Conservation (phyloP, 2,113 vertebrate genomes). For the Ochotona princeps region DNA sequence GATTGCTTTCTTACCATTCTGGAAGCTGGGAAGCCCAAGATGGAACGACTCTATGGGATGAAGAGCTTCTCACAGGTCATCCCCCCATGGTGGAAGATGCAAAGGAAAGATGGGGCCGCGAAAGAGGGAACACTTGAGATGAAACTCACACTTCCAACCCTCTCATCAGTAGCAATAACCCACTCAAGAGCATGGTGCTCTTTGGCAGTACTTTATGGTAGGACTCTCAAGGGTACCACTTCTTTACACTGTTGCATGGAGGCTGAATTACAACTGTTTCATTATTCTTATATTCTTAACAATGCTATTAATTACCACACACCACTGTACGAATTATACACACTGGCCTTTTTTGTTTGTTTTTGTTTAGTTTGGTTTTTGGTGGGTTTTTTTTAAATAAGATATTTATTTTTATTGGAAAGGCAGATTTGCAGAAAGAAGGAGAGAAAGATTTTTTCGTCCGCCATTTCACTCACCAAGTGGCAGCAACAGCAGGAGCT, state of each 20-base stretch:
- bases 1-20: not conserved
- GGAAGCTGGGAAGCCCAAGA: not conserved
- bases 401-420: too few species aligned
- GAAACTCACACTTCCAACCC: not conserved
- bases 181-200: not conserved
- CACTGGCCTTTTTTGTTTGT: too few species aligned
- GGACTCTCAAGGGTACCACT: not conserved
- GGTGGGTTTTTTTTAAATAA: too few species aligned
- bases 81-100: not conserved
- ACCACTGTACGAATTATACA: not conserved
- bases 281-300: conserved; percentile 24
- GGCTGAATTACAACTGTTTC: not conserved
- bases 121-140: not conserved
- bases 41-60: not conserved
- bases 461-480: too few species aligned
- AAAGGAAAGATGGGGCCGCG: too few species aligned
- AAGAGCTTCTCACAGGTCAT: too few species aligned
- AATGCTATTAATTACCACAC: not conserved
- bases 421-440: too few species aligned
- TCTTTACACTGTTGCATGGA: not conserved
- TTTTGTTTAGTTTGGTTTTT: too few species aligned
- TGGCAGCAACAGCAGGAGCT: too few species aligned
- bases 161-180: not conserved
- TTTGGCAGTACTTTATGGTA: too few species aligned
- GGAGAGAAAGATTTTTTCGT: too few species aligned